Evolutionary conservation across 2,888 invertebrate species (phyloP).

Genomic region (Aleiodes testaceus): DNA sequence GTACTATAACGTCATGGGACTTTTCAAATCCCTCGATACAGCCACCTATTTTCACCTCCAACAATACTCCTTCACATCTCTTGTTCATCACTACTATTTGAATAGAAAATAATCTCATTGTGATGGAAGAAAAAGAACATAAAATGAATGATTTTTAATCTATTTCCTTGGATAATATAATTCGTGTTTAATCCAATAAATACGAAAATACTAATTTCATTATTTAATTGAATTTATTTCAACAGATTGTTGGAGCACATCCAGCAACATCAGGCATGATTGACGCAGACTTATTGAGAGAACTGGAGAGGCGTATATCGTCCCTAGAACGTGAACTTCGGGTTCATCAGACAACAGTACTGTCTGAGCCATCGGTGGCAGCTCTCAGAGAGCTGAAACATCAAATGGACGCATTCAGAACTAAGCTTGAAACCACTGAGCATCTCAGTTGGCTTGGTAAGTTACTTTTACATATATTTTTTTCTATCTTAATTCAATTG

Average conservation of each 20-base stretch:
- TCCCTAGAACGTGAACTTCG: constrained; percentile 76
- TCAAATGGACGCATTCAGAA: constrained; percentile 77
- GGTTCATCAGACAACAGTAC: constrained; percentile 71
- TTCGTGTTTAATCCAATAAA: neutral
- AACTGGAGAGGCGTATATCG: constrained; percentile 76
- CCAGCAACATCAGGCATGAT: constrained; percentile 69
- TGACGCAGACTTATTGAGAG: constrained; percentile 75
- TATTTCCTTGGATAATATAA: neutral
- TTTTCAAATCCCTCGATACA: neutral
- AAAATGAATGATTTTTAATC: neutral
- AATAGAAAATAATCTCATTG: constrained; percentile 1
- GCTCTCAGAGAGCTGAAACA: constrained; percentile 76
- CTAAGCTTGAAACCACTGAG: constrained; percentile 78
- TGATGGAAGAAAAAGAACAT: neutral
- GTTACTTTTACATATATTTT: constrained; percentile 50
- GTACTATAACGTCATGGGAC: constrained; percentile 6
- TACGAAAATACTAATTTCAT: neutral
- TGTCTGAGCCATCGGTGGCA: constrained; percentile 73
- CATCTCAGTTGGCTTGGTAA: constrained; percentile 79
- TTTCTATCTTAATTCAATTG: constrained; percentile 2
- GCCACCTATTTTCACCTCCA: constrained; percentile 2
- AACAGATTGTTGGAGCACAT: constrained; percentile 69
- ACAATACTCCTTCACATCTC: constrained; percentile 9
- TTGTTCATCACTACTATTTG: neutral
- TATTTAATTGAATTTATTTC: neutral